Conservation (phyloP, 2,113 vertebrate genomes). For the Osmerus mordax region DNA sequence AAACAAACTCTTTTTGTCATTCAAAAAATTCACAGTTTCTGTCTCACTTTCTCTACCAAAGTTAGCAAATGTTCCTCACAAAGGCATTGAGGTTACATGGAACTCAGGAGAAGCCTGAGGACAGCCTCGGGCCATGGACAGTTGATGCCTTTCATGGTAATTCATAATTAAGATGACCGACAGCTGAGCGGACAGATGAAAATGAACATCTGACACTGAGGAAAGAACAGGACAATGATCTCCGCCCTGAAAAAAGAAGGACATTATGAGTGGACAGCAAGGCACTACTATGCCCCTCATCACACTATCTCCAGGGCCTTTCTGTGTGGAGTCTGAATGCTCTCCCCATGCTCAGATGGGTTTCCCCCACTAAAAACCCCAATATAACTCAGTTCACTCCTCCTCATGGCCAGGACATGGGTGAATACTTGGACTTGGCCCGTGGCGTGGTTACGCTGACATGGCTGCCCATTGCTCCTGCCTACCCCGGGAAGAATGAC, state of each 20-base stretch:
- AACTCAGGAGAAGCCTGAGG: background rate
- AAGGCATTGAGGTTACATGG: background rate
- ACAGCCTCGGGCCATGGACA: background rate
- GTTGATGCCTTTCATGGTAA: background rate
- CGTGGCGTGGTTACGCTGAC: too few relatives aligned
- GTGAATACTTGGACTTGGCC: too few relatives aligned
- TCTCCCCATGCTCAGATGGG: background rate
- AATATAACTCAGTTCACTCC: too few relatives aligned
- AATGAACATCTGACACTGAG: constrained; percentile 3
- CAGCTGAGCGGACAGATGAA: background rate
- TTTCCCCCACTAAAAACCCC: too few relatives aligned
- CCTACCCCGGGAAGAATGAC: too few relatives aligned
- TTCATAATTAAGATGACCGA: constrained; percentile 1
- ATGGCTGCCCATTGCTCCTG: too few relatives aligned
- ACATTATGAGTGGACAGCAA: background rate
- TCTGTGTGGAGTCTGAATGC: too few relatives aligned
- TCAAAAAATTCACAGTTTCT: background rate
- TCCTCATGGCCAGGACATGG: too few relatives aligned
- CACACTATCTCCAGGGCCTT: background rate
- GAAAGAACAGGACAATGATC: background rate
- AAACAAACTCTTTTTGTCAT: background rate
- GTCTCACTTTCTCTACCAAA: background rate
- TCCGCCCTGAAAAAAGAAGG: background rate
- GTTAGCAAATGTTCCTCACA: background rate
- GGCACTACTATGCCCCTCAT: too few relatives aligned